phyloP scores from a whole-genome alignment of 2,888 invertebrate genomes.

The Eupithecia pulchellata region DNA sequence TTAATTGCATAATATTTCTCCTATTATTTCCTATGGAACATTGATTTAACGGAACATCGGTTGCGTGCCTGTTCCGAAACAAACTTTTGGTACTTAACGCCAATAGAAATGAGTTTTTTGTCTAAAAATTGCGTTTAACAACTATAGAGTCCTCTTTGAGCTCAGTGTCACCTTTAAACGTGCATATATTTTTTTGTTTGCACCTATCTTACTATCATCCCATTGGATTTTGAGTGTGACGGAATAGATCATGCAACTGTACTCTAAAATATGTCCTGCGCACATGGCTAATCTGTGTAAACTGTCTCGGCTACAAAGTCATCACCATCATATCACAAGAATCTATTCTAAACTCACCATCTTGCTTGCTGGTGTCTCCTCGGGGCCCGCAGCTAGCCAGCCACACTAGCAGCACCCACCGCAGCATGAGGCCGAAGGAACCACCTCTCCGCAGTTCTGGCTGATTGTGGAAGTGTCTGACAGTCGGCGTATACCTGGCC shows the following conservation, averaged over 20 bases:
- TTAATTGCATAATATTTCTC: not conserved
- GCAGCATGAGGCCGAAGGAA: slow-evolving; percentile 71
- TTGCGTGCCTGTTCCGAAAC: not conserved
- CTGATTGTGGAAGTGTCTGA: slow-evolving; percentile 80
- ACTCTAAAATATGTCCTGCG: too few relatives aligned
- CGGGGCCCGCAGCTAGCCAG: slow-evolving; percentile 76
- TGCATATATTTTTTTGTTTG: not conserved
- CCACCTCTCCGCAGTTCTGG: slow-evolving; percentile 74
- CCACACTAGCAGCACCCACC: slow-evolving; percentile 78
- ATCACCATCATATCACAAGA: not conserved
- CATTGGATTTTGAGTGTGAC: not conserved
- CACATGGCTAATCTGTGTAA: not conserved
- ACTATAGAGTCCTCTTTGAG: not conserved
- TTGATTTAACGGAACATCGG: not conserved
- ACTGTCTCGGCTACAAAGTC: not conserved
- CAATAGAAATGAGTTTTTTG: not conserved
- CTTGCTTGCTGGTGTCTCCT: slow-evolving; percentile 79
- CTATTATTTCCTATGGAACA: not conserved
- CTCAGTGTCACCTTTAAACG: not conserved
- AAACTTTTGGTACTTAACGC: not conserved
- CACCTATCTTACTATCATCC: not conserved
- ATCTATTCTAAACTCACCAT: slow-evolving; percentile 64
- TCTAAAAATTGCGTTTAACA: not conserved
- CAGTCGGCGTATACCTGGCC: slow-evolving; percentile 67
- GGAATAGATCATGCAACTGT: too few relatives aligned